Evolutionary conservation across 2,888 invertebrate genomes (phyloP).

Genomic region (Rhamnusium bicolor): DNA sequence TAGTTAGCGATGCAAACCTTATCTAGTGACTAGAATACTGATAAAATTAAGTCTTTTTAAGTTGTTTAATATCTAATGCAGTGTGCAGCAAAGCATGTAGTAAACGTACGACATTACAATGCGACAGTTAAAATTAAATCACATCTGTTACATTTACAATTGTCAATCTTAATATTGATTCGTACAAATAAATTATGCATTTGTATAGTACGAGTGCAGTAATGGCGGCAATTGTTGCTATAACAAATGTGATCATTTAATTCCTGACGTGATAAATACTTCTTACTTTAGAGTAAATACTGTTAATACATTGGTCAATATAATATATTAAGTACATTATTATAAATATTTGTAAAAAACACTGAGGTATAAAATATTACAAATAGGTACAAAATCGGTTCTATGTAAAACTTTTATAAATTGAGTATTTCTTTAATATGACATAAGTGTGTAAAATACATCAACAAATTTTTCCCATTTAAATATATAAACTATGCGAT

Average conservation of each 20-base stretch:
- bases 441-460: conserved; percentile 50
- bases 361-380: conserved; percentile 68
- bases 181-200: conserved; percentile 8
- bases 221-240: conserved; percentile 41
- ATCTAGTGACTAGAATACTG: conserved; percentile 68
- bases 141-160: conserved; percentile 54
- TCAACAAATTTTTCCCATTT: conserved; percentile 42
- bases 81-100: conserved; percentile 54
- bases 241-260: conserved; percentile 52
- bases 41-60: conserved; percentile 65
- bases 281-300: conserved; percentile 56
- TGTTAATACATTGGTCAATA: conserved; percentile 64
- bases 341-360: conserved; percentile 63
- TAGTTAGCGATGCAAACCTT: conserved; percentile 59
- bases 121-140: conserved; percentile 50
- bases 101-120: conserved; percentile 48
- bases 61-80: conserved; percentile 57
- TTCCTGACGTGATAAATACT: conserved; percentile 53
- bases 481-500: conserved; percentile 44
- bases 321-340: conserved; percentile 62
- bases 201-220: conserved; percentile 35
- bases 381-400: conserved; percentile 63
- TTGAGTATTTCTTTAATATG: conserved; percentile 51
- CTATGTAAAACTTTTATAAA: conserved; percentile 50
- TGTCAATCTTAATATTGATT: conserved; percentile 22